Evolutionary conservation across 2,888 invertebrate species (phyloP).

Genomic region (Dryomyza anilis): DNA sequence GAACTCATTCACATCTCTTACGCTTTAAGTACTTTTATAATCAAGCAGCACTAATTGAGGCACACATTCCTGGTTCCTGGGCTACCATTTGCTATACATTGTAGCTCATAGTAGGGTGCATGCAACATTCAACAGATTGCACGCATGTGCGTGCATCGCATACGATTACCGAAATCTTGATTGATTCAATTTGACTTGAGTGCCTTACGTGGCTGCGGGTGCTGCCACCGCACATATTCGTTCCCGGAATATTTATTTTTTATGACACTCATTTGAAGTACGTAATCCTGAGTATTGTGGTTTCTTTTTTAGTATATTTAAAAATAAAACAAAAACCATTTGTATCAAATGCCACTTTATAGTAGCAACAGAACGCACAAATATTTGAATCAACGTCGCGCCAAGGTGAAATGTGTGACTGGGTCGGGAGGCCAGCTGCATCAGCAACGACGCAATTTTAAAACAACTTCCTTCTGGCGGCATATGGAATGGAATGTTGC

Average conservation of each 20-base stretch:
- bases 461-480: no score
- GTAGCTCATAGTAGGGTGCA: conserved; percentile 12
- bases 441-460: neutral
- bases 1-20: conserved; percentile 7
- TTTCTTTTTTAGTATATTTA: conserved; percentile 17
- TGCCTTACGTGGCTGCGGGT: neutral
- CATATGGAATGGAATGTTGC: no score
- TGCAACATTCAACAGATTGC: conserved; percentile 18
- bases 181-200: conserved; percentile 47
- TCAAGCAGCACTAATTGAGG: conserved; percentile 46
- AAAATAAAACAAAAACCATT: conserved; percentile 18
- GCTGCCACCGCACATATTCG: conserved; percentile 32
- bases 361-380: neutral
- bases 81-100: conserved; percentile 28
- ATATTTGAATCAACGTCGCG: neutral
- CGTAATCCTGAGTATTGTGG: no score
- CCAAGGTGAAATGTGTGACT: conserved; percentile 9
- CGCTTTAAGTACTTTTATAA: conserved; percentile 31
- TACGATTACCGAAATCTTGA: conserved; percentile 38
- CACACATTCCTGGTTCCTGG: conserved; percentile 33
- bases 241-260: conserved; percentile 41
- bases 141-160: conserved; percentile 28
- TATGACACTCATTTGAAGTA: conserved; percentile 42
- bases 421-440: conserved; percentile 2
- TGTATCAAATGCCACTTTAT: no score